Base-by-base conservation (phyloP, 2,797 vertebrate species). In the Hipposideros larvatus region DNA sequence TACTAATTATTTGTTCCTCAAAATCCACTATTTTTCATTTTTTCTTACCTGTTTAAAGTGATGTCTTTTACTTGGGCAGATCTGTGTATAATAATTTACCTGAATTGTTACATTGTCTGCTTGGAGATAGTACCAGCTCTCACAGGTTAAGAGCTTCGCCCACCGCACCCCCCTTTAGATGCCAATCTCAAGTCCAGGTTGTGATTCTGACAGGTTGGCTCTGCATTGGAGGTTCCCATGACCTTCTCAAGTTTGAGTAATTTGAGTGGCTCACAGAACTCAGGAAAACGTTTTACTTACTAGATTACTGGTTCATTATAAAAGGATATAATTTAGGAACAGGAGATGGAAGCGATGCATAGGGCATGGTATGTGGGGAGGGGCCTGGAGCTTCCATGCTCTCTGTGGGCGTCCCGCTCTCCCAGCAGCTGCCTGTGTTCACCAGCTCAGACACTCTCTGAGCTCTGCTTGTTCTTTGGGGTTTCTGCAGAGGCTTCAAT, bases 1-100 rank as follows among this genome's bases (percentile, higher is more conserved):
- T n/a, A 34, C 1, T n/a, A 94, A 43, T 89, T 79, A 34, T 26
- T 85, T 96, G 34, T 86, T 73, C 78, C n/a, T 71, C 15, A 78
- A 26, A 90, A 65, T n/a, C 18, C 18, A 61, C 10, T 28, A 8
- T 79, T 75, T 97, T 51, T 37, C 24, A 74, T 65, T 91, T 92
- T 73, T 78, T 92, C 28, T 75, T 53, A 48, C 31, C 31, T 94
- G 16, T 70, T 53, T 70, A 41, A 34, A 53, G 19, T 87, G 4
- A 21, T 73, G 19, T 71, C n/a, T 85, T 74, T 95, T 53, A 61
- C 16, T 31, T 79, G 85, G 85, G 5, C 70, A 53, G 43, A 63
- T 55, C 46, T 70, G 3, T 70, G 84, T 94, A 53, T 90, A 90
- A 61, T 24, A 43, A 5, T 91, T 82, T 74, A 31, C 6, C n/a